Percentiles rank a stretch among this genome's conserved stretches.
phyloP scores from a whole-genome alignment of 2,888 invertebrate genomes.

The Thecocarcelia acutangulata region DNA sequence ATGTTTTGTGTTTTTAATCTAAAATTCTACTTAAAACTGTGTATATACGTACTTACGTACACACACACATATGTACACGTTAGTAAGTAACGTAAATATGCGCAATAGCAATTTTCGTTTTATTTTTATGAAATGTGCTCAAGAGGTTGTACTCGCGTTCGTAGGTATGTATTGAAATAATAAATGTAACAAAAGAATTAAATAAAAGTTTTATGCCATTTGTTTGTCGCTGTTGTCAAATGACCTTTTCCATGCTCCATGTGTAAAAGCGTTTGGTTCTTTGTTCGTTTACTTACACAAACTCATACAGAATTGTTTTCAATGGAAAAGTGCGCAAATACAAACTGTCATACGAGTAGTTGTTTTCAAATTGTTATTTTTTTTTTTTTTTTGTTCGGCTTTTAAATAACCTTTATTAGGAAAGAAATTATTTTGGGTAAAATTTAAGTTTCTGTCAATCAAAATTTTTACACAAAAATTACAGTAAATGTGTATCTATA shows the following conservation, averaged over 20 bases:
- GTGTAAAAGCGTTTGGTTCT: neutral
- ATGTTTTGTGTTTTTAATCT: constrained; percentile 33
- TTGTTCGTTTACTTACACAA: constrained; percentile 16
- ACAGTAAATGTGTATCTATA: too few relatives aligned
- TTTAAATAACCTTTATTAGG: constrained; percentile 53
- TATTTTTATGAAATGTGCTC: constrained; percentile 1
- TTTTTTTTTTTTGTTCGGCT: constrained; percentile 22
- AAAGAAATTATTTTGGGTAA: constrained; percentile 40
- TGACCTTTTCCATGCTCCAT: constrained; percentile 66
- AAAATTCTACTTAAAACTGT: constrained; percentile 56
- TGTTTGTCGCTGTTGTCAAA: constrained; percentile 18
- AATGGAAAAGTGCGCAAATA: constrained; percentile 68
- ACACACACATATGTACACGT: too few relatives aligned
- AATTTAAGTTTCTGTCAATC: too few relatives aligned
- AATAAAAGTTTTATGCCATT: constrained; percentile 36
- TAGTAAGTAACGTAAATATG: constrained; percentile 54
- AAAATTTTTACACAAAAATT: constrained; percentile 26
- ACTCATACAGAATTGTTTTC: constrained; percentile 51
- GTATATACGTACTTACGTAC: neutral
- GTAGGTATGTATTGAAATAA: neutral
- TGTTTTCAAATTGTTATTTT: constrained; percentile 45
- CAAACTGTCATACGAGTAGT: constrained; percentile 32
- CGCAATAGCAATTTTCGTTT: constrained; percentile 65
- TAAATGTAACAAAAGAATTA: neutral
- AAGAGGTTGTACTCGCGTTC: neutral